Evolutionary conservation across 64 coral and sea anemone species (phyloP), one percentile per base, ranked within the genome.

Genomic region (Montipora cactus): DNA sequence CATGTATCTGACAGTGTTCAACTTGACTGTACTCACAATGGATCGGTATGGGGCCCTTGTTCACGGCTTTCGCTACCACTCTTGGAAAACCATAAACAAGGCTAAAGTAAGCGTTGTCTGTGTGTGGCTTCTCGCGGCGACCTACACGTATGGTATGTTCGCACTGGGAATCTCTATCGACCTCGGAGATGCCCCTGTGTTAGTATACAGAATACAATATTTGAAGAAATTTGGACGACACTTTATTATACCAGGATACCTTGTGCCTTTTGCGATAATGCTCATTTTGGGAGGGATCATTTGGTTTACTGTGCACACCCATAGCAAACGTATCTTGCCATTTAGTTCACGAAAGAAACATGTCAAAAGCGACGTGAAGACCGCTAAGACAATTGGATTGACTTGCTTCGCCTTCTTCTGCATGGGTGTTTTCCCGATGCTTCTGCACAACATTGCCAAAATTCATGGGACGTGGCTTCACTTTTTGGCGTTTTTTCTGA

Each of bases 1-100:
- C 14, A 87, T 95, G 88, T 86, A 91, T 47, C 76, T 95, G 9
- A 95, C 88, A 2, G 94, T 92, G 19, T 74, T 89, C 5, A 81
- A 90, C 45, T 83, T 95, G 1, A 91, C 91, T 0, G 89, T 88
- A 59, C 90, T 95, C 7, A 88, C 91, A 76, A 79, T 95, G 83
- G 94, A 95, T 78, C 94, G 94, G 21, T 95, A 75, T 88, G 94
- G 89, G 45, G 94, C 94, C 15, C 87, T 95, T 19, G 84, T 87
- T n/a, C 94, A 92, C 78, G 94, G 94, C 14, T 57, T 95, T 5
- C 76, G 66, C 53, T 95, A 95, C 77, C 94, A 95, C 21, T 74
- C 67, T 0, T 95, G 94, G 94, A 95, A 95, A 83, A 95, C 94
- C 21, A 57, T 75, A 5, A 76, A 88, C 37, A 95, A 95, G 44